A percentile compares a stretch with the other conserved stretches of the same genome.
Conservation (phyloP, 2,888 invertebrate species). For the Ichneumoninae sp. region DNA sequence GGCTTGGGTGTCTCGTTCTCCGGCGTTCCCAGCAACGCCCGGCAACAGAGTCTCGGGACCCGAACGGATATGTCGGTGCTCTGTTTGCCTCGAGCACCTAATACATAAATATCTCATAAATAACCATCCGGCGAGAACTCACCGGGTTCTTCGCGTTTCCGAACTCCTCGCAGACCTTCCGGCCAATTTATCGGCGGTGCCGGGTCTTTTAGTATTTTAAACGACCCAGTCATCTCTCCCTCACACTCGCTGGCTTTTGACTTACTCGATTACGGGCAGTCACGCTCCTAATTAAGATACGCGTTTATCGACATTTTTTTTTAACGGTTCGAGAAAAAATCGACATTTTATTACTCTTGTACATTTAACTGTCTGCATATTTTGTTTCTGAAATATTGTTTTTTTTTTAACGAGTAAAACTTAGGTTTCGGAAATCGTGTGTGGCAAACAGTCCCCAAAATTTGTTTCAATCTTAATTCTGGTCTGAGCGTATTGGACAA, state of each 20-base stretch:
- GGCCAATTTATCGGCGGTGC: slow-evolving; percentile 43
- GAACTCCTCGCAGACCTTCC: slow-evolving; percentile 46
- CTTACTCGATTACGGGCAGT: slow-evolving; percentile 40
- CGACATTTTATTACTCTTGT: not conserved
- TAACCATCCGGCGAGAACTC: slow-evolving; percentile 70
- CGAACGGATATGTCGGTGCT: slow-evolving; percentile 57
- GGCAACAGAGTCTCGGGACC: slow-evolving; percentile 13
- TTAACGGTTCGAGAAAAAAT: not conserved
- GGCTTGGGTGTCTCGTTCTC: slow-evolving; percentile 59
- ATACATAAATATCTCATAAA: slow-evolving; percentile 81
- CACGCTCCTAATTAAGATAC: slow-evolving; percentile 11
- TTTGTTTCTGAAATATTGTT: not conserved
- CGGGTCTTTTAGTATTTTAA: slow-evolving; percentile 20
- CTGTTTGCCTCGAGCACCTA: slow-evolving; percentile 68
- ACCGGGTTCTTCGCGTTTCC: slow-evolving; percentile 54
- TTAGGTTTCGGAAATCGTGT: too few relatives aligned
- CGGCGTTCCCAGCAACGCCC: slow-evolving; percentile 31
- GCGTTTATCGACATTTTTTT: not conserved
- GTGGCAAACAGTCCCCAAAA: too few relatives aligned
- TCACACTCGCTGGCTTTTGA: slow-evolving; percentile 50
- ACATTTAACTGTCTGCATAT: not conserved
- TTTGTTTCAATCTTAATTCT: not conserved
- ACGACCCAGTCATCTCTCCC: slow-evolving; percentile 38
- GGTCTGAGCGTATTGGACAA: not conserved
- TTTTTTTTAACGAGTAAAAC: too few relatives aligned